phyloP scores from a whole-genome alignment of 1,140 invertebrate species.

The Bacillus rossius region DNA sequence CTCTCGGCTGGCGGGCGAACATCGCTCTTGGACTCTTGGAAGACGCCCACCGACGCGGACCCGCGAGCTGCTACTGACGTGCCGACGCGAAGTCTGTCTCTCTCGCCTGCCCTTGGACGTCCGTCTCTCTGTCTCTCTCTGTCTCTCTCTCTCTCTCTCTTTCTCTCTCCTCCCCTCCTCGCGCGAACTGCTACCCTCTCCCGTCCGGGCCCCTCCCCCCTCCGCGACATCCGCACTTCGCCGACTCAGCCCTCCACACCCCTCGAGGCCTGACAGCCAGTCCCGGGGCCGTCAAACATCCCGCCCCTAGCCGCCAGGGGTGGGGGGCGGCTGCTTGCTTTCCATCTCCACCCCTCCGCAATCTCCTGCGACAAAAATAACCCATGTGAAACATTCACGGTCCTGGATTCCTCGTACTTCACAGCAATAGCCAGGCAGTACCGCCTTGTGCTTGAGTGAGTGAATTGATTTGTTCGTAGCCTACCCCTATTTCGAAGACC shows the following conservation, averaged over 20 bases:
- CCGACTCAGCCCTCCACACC: not conserved
- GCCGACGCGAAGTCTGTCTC: slow-evolving; percentile 31
- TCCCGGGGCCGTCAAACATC: not conserved
- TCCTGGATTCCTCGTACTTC: too few relatives aligned
- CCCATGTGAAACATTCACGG: too few relatives aligned
- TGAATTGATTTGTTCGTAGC: too few relatives aligned
- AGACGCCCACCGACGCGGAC: slow-evolving; percentile 18
- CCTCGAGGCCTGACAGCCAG: slow-evolving; percentile 2
- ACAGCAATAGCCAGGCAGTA: too few relatives aligned
- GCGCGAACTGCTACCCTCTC: slow-evolving; percentile 5
- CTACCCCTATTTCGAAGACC: too few relatives aligned
- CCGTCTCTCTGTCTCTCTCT: slow-evolving; percentile 8
- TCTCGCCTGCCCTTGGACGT: slow-evolving; percentile 29
- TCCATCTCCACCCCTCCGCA: not conserved
- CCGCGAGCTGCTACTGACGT: slow-evolving; percentile 3
- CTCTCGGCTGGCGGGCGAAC: too few relatives aligned
- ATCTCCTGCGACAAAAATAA: not conserved
- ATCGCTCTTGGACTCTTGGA: too few relatives aligned
- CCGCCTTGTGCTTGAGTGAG: too few relatives aligned
- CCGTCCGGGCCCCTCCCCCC: slow-evolving; percentile 21
- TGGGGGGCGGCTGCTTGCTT: not conserved
- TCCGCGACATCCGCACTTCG: slow-evolving; percentile 14
- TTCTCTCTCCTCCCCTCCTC: slow-evolving; percentile 9
- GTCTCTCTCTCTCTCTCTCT: slow-evolving; percentile 17
- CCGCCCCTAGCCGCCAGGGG: slow-evolving; percentile 9